Base-by-base conservation (phyloP, 2,797 vertebrate genomes). In the Sebastiscus albofasciatus region DNA sequence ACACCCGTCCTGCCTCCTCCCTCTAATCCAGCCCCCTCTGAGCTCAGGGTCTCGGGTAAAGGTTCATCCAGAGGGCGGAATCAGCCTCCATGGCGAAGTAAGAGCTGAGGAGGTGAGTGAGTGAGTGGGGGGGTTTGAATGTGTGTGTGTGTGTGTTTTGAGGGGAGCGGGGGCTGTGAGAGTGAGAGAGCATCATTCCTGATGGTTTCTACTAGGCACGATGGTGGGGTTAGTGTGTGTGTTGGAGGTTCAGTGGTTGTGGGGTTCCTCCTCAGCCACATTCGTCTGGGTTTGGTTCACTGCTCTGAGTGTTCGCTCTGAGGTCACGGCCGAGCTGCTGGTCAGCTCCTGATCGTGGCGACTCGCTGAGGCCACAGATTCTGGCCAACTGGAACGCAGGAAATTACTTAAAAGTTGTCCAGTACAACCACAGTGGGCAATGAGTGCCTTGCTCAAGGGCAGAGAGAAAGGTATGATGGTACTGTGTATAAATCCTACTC, bases 1-100 rank as follows among this genome's bases (percentile, higher is more conserved):
- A 60, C 80, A 80, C 54, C 16, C 54, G 54, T 69, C 64, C 65
- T 74, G 54, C 82, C 59, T 77, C 69, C 83, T 72, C 71, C 68
- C 84, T 89, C 90, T 96, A 95, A 95, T 95, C 93, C 93, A 89
- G 85, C 90, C 90, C 87, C 91, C 88, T 93, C 87, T 82, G 91
- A 93, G 93, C 87, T 82, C 69, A 61, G 87, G 88, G 89, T 93
- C 90, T 75, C 58, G 81, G 81, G 90, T 82, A 90, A 93, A 94
- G 92, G 96, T 96, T 96, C 95, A 96, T 91, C 85, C 91, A 91
- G 94, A 94, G 95, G 95, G 83, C 94, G 90, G 87, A 93, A 89
- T 93, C 93, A 95, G 89, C 90, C 87, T 93, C 91, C 92, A 94
- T 95, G 89, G 93, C 89, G 79, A 85, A 85, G 85, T 77, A 84